Evolutionary conservation across 1,140 invertebrate genomes (phyloP).

Genomic region (Neuroterus valhalla): DNA sequence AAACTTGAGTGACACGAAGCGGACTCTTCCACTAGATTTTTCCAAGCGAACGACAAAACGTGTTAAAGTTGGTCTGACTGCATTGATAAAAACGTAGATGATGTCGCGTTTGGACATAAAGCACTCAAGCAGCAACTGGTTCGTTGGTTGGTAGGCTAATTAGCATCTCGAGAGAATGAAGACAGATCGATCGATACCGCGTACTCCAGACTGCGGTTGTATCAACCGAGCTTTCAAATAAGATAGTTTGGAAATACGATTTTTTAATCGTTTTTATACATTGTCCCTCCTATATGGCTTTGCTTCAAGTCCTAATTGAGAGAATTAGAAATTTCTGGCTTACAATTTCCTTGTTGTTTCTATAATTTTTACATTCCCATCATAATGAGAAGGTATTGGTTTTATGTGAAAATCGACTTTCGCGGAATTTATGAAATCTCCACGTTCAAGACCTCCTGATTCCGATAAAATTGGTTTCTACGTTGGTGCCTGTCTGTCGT

Average conservation of each 20-base stretch:
- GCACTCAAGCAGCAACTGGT: slow-evolving; percentile 40
- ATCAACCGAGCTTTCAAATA: background rate
- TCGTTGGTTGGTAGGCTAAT: slow-evolving; percentile 51
- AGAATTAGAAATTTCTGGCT: too few species aligned
- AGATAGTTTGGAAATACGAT: background rate
- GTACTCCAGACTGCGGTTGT: slow-evolving; percentile 28
- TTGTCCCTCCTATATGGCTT: too few species aligned
- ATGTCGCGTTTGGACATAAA: slow-evolving; percentile 52
- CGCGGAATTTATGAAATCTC: too few species aligned
- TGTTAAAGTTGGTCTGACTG: slow-evolving; percentile 45
- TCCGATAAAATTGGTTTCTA: too few species aligned
- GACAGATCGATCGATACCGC: slow-evolving; percentile 52
- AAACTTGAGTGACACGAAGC: background rate
- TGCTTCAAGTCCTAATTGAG: too few species aligned
- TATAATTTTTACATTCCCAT: too few species aligned
- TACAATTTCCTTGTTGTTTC: too few species aligned
- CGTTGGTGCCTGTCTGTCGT: too few species aligned
- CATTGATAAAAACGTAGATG: slow-evolving; percentile 50
- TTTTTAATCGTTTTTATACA: too few species aligned
- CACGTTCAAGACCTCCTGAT: too few species aligned
- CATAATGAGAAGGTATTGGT: too few species aligned
- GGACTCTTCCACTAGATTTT: background rate
- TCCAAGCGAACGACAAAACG: slow-evolving; percentile 3
- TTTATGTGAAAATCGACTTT: too few species aligned
- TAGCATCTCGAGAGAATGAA: slow-evolving; percentile 57